Base-by-base conservation (phyloP, 2,888 invertebrate genomes). In the Polylopha cassiicola region DNA sequence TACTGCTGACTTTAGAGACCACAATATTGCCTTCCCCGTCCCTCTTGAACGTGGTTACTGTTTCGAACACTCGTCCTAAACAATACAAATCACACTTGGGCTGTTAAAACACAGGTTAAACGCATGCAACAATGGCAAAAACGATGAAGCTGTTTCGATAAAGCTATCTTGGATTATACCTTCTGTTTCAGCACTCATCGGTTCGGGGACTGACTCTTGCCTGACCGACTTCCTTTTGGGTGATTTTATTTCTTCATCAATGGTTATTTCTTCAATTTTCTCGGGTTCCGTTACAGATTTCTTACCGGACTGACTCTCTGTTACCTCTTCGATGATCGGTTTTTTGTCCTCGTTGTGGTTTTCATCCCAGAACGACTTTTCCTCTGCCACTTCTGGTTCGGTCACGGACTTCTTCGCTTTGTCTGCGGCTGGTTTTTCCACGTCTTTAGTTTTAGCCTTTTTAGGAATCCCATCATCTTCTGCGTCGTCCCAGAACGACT, bases 1-100 rank as follows among this genome's bases (percentile, higher is more conserved):
- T 86, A 52, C 89, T 89, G 78, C 88, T 89, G 62, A 89, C 87
- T 75, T 87, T 86, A 67, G 87, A 86, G 58, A 84, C 68, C 51
- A 82, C 60, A 55, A 86, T 85, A 50, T 80, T 73, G 48, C 86
- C 86, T 58, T 79, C 73, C 48, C 67, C 76, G 51, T 71, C 74
- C 57, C 74, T 74, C 79, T 86, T 86, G 84, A 86, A 86, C 42
- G 86, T 86, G 46, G 86, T 86, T 55, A 86, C 76, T 50, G 85
- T 86, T 85, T 86, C 78, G 68, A 86, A 81, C 67, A 84, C 84
- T 74, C 81, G 80, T 68, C 85, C 86, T 86, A 86, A 75, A 85
- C 81, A 79, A 73, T 73, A 84, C 69, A 78, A 79, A 79, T 77
- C 82, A 85, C 82, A 82, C 84, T 66, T 66, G 65, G 65, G 53